phyloP scores from a whole-genome alignment of 2,797 vertebrate species.

The Parotocinclus haroldoi region DNA sequence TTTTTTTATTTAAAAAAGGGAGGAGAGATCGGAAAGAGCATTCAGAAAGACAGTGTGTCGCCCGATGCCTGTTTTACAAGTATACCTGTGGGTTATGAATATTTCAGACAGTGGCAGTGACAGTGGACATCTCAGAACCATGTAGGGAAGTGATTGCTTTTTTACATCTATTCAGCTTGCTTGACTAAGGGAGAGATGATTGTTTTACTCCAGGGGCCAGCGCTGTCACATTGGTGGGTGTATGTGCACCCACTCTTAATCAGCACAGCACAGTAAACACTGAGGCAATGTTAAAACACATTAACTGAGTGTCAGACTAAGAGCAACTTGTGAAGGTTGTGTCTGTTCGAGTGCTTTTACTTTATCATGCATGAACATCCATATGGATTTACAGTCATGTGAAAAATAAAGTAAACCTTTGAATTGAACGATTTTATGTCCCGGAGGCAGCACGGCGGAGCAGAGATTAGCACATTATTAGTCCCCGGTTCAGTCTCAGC shows the following conservation, averaged over 20 bases:
- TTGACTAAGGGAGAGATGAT: conserved; percentile 34
- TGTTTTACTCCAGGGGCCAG: conserved; percentile 41
- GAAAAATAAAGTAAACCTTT: too few species aligned
- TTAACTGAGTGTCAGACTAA: conserved; percentile 1
- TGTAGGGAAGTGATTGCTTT: conserved; percentile 73
- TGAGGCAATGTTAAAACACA: conserved; percentile 30
- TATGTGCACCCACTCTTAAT: conserved; percentile 24
- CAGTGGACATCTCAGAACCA: conserved; percentile 64
- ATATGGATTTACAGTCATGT: too few species aligned
- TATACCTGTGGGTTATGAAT: conserved; percentile 65
- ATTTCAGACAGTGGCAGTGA: conserved; percentile 62
- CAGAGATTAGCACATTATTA: too few species aligned
- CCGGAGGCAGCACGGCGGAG: too few species aligned
- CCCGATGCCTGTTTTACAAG: conserved; percentile 52
- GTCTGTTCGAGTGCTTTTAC: conserved; percentile 13
- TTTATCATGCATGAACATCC: not conserved
- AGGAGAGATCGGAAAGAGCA: not conserved
- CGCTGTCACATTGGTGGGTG: conserved; percentile 20
- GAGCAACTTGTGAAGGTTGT: conserved; percentile 13
- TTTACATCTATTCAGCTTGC: conserved; percentile 59
- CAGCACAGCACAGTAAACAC: conserved; percentile 42
- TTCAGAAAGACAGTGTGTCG: conserved; percentile 31
- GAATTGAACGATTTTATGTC: too few species aligned
- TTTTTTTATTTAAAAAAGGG: conserved; percentile 41
- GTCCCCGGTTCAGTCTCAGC: too few species aligned